Base-by-base conservation (phyloP, 2,888 invertebrate genomes). In the Belgica antarctica region DNA sequence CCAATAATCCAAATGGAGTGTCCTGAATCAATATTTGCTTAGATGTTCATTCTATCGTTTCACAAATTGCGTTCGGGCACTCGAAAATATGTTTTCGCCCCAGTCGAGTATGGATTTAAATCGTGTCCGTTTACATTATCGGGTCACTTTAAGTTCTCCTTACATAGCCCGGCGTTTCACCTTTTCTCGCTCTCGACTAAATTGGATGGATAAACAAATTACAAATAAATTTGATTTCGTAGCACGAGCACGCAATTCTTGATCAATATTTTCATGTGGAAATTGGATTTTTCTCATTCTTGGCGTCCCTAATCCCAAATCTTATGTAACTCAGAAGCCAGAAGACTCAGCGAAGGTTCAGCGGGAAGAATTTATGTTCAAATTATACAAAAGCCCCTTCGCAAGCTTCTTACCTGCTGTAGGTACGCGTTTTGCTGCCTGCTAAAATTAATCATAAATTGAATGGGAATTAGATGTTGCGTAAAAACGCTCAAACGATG, bases 1-100 rank as follows among this genome's bases (percentile, higher is more conserved):
- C 68, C 31, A 68, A 68, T 68, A 68, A 68, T 68, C 68, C 47
- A 68, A 68, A 68, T 68, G 66, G 52, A 52, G 52, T 52, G 65
- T 57, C 68, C 68, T 68, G 57, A 68, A 68, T 68, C 68, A 68
- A 68, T 68, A 68, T 68, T 68, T 57, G 46, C 25, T 68, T 68
- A 68, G 47, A 68, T 68, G 68, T 68, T 68, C 68, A 68, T 57
- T 65, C 65, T 25, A 27, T 27, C 65, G 28, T 46, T 27, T 46
- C 24, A 68, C 68, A 68, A 68, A 68, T 68, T 68, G 47, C 63
- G 46, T 65, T 62, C 36, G 17, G 19, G 62, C 19, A 15, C 4
- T 22, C 57, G 24, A 15, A 57, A 57, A 57, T 57, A 17, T 15
- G 17, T 47, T 47, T n/a, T 61, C 57, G 22, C 22, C 17, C 25